Evolutionary conservation across 2,113 vertebrate genomes (phyloP), one percentile per base, ranked within the genome.

Genomic region (Corythornis vintsioides): DNA sequence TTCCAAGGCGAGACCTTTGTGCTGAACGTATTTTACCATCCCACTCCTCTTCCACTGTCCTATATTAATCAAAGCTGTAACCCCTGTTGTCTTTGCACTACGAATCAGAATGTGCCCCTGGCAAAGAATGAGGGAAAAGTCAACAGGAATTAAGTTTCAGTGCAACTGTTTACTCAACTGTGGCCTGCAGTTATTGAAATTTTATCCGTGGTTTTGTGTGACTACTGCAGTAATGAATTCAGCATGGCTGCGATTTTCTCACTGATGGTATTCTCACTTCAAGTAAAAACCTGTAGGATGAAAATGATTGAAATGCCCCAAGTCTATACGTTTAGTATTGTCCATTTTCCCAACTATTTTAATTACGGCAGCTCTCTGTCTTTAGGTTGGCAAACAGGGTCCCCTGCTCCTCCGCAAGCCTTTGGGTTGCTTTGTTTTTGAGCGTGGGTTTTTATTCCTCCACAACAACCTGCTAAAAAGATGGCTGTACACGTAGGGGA

Each of bases 141-240:
- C 98, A 99, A 99, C 98, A 99, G 98, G 99, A 99, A 99, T 99
- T 99, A 99, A 98, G 98, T 99, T 99, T 99, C 99, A 99, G 98
- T 98, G 98, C 98, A 99, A 99, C 99, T 99, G 99, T 99, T 99
- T 99, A 99, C 99, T 99, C 99, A 99, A 99, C 98, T 99, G 98
- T 98, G 99, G 98, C 99, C 98, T 98, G 98, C 98, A 99, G 99
- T 99, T 99, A 99, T 99, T 99, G 98, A 99, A 99, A 99, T 99
- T 98, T 98, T 98, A 99, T 99, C 99, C 98, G 97, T 98, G 99
- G 98, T 99, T 99, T 99, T 99, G 98, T 99, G 98, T 98, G 99
- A 99, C 98, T 98, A 98, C 98, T 97, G 97, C 98, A 95, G 98
- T 99, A 99, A 99, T 99, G 98, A 99, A 98, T 99, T 99, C 99